Conservation (phyloP, 2,113 vertebrate species). For the Marmota monax region DNA sequence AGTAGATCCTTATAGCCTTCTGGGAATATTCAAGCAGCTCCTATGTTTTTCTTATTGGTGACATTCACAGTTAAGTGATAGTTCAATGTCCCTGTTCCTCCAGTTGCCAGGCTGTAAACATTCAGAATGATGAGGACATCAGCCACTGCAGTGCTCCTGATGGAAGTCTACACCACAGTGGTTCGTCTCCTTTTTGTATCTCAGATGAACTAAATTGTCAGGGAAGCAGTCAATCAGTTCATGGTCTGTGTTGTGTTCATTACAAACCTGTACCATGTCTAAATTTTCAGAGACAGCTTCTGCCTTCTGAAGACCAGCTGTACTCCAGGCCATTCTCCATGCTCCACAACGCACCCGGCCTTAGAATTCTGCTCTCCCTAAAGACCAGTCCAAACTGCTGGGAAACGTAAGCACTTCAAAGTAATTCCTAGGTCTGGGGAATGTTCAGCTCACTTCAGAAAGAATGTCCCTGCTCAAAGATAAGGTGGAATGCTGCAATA, state of each 20-base stretch:
- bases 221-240: not conserved
- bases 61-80: conserved; percentile 25
- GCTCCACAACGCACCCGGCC: not conserved
- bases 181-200: not conserved
- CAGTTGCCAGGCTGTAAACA: not conserved
- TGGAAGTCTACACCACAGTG: not conserved
- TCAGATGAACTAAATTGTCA: not conserved
- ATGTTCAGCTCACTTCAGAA: conserved; percentile 65
- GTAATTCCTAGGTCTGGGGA: conserved; percentile 61
- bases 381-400: conserved; percentile 36
- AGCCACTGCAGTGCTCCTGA: not conserved
- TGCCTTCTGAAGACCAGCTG: conserved; percentile 42
- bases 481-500: not conserved
- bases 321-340: not conserved
- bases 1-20: not conserved
- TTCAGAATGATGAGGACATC: not conserved
- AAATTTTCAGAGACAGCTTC: not conserved
- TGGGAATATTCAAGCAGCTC: not conserved
- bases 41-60: conserved; percentile 3
- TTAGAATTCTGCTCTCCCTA: conserved; percentile 58
- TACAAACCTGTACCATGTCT: not conserved
- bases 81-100: not conserved
- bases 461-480: conserved; percentile 38
- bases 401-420: conserved; percentile 74
- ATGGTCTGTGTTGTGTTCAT: not conserved